Conservation (phyloP, 2,888 invertebrate genomes). For the Meta bourneti region DNA sequence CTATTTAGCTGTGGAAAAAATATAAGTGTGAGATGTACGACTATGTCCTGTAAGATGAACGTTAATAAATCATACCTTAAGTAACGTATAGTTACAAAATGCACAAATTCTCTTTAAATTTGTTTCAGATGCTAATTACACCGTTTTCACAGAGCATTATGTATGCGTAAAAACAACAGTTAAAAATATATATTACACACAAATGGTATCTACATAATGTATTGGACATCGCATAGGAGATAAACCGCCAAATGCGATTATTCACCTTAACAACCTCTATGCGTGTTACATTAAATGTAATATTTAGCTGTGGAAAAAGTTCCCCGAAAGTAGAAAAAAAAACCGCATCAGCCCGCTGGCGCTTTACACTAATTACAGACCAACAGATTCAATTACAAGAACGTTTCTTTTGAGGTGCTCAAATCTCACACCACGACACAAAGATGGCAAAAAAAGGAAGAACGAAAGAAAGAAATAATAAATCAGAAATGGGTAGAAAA, state of each 20-base stretch:
- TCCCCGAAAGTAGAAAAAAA: not conserved
- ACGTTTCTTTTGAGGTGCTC: conserved; percentile 44
- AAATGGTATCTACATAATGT: no score
- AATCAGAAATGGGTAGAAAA: conserved; percentile 31
- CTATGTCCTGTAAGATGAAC: no score
- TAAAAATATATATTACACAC: no score
- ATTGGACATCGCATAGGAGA: not conserved
- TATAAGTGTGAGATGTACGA: no score
- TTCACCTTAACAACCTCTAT: not conserved
- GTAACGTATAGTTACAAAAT: no score
- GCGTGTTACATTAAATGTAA: conserved; percentile 29
- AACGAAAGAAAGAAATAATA: not conserved
- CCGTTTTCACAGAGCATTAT: no score
- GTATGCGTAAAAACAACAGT: no score
- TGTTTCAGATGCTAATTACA: no score
- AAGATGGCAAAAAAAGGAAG: conserved; percentile 14
- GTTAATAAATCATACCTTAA: no score
- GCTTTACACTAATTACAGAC: conserved; percentile 69
- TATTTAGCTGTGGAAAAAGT: conserved; percentile 6
- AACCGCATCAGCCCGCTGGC: conserved; percentile 13
- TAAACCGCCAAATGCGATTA: conserved; percentile 3
- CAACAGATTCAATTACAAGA: conserved; percentile 74
- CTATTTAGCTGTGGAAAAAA: conserved; percentile 6
- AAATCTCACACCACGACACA: conserved; percentile 61
- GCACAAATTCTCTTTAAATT: no score